phyloP scores from a whole-genome alignment of 2,888 invertebrate genomes.

The Oegoconia quadripuncta region DNA sequence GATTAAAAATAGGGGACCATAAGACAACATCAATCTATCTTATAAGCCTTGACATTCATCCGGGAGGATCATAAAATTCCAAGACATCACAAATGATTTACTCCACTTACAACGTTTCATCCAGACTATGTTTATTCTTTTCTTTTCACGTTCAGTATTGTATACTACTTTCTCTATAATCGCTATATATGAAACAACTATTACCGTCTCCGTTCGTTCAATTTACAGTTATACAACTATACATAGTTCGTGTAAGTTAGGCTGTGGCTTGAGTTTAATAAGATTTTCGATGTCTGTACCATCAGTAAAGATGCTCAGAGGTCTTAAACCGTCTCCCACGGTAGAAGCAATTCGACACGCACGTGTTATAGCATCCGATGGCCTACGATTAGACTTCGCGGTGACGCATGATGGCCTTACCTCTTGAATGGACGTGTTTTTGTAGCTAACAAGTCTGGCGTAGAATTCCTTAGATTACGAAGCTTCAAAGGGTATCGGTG shows the following conservation, averaged over 20 bases:
- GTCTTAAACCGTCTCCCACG: conserved; percentile 63
- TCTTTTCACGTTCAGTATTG: not conserved
- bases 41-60: conserved; percentile 15
- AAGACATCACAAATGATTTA: conserved; percentile 19
- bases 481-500: not conserved
- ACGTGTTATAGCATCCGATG: conserved; percentile 74
- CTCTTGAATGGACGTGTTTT: conserved; percentile 69
- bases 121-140: conserved; percentile 4
- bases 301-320: conserved; percentile 27
- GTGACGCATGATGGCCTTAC: conserved; percentile 52
- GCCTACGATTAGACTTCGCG: conserved; percentile 53
- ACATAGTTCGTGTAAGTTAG: not conserved
- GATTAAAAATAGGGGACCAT: not conserved
- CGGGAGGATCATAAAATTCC: conserved; percentile 23
- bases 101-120: conserved; percentile 13
- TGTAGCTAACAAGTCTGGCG: conserved; percentile 54
- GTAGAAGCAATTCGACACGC: conserved; percentile 72
- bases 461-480: conserved; percentile 16
- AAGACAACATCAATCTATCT: conserved; percentile 9
- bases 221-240: not conserved
- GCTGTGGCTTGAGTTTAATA: conserved; percentile 3
- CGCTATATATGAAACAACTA: not conserved
- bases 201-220: not conserved
- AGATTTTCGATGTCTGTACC: conserved; percentile 2
- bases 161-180: not conserved